Conservation (phyloP, 1,140 invertebrate genomes). For the Calliopsis andreniformis region DNA sequence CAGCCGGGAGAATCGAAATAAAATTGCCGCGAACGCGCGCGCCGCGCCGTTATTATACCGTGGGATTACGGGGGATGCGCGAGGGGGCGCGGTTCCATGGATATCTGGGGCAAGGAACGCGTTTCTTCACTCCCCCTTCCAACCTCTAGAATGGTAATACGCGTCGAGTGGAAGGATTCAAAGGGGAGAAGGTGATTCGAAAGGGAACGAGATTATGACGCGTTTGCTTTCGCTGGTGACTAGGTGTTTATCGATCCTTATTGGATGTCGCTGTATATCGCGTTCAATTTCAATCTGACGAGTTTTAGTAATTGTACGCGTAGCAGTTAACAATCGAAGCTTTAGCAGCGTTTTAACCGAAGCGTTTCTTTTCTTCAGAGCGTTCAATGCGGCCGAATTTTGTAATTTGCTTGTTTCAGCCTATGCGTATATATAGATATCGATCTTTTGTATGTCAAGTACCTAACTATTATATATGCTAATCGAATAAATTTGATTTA, state of each 20-base stretch:
- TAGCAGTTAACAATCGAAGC: no score
- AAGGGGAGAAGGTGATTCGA: neutral
- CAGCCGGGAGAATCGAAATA: slow-evolving; percentile 64
- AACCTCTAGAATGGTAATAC: neutral
- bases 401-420: no score
- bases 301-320: neutral
- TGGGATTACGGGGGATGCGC: slow-evolving; percentile 23
- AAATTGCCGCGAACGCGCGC: slow-evolving; percentile 60
- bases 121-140: neutral
- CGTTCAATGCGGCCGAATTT: no score
- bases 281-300: neutral
- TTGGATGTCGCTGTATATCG: neutral
- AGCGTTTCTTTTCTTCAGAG: no score
- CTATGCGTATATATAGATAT: no score
- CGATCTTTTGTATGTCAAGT: no score
- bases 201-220: neutral
- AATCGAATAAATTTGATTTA: no score
- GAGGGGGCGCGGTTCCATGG: neutral
- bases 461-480: no score
- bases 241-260: neutral
- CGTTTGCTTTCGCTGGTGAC: neutral
- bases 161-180: neutral
- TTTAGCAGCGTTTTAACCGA: no score
- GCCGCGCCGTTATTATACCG: slow-evolving; percentile 24
- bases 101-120: slow-evolving; percentile 16